phyloP scores from a whole-genome alignment of 2,797 vertebrate species.

The Triplophysa bombifrons region DNA sequence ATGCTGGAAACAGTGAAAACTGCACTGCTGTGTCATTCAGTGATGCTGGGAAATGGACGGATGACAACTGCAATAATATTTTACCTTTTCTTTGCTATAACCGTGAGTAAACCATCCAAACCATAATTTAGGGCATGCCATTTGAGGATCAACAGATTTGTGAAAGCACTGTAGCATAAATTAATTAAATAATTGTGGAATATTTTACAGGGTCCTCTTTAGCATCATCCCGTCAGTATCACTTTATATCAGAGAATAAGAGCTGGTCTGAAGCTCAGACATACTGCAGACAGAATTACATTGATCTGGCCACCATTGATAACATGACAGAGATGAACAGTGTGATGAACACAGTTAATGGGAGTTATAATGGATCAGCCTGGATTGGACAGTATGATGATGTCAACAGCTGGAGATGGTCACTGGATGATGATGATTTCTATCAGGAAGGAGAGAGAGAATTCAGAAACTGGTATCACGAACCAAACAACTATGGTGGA shows the following conservation, averaged over 20 bases:
- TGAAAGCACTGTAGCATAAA: no score
- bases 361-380: slow-evolving; percentile 7
- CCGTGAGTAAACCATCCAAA: slow-evolving; percentile 21
- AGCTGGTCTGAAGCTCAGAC: slow-evolving; percentile 17
- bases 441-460: slow-evolving; percentile 44
- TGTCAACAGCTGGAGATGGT: slow-evolving; percentile 43
- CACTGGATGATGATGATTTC: slow-evolving; percentile 32
- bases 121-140: no score
- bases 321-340: neutral
- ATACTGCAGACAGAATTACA: slow-evolving; percentile 2
- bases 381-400: slow-evolving; percentile 47
- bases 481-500: slow-evolving; percentile 2
- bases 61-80: slow-evolving; percentile 2
- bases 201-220: neutral
- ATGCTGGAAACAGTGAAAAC: fast-evolving
- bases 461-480: slow-evolving; percentile 31
- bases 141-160: no score
- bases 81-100: slow-evolving; percentile 33
- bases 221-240: neutral
- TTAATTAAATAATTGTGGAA: no score
- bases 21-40: slow-evolving; percentile 38
- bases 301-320: neutral
- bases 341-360: slow-evolving; percentile 1
- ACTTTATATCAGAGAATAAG: slow-evolving; percentile 13
- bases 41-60: slow-evolving; percentile 1